These are phyloP conservation scores for Drosophila paranaensis DNA, from an alignment of 2,888 invertebrate species.

Conservation along the genomic window DNA sequence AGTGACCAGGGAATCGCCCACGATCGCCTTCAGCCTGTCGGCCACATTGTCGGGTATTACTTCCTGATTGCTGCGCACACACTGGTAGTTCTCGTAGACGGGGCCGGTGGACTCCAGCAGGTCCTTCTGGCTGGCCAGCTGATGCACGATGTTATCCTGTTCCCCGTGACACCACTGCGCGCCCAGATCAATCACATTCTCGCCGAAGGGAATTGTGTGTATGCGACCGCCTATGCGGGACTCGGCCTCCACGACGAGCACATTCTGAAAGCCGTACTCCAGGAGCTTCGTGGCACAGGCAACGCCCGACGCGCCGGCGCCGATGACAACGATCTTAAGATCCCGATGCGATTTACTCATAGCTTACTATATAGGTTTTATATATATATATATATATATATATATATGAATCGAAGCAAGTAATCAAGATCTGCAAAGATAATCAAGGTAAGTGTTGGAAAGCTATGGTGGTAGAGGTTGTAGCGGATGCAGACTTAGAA, in stretches of 20 bases:
- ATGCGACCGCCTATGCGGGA: conserved; percentile 89
- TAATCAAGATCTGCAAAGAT: conserved; percentile 27
- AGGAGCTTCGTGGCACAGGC: conserved; percentile 85
- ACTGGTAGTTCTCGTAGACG: conserved; percentile 82
- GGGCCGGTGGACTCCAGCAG: conserved; percentile 82
- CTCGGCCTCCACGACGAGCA: conserved; percentile 88
- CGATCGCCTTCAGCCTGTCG: conserved; percentile 83
- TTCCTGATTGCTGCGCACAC: conserved; percentile 83
- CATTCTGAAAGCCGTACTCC: conserved; percentile 85
- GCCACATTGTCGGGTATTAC: conserved; percentile 83
- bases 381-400: neutral
- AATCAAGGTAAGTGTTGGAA: conserved; percentile 1
- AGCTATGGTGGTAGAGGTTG: neutral
- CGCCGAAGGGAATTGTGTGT: conserved; percentile 86
- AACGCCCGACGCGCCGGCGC: conserved; percentile 85
- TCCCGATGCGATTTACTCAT: conserved; percentile 63
- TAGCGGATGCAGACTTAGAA: neutral
- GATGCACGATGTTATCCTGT: conserved; percentile 84
- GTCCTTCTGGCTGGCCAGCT: conserved; percentile 79
- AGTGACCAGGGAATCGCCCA: conserved; percentile 84
- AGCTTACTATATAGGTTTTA: conserved; percentile 10
- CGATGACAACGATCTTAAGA: conserved; percentile 83
- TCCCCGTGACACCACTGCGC: conserved; percentile 85
- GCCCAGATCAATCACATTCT: conserved; percentile 85
- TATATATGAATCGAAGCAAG: neutral